Base-by-base conservation (phyloP, 2,797 vertebrate species). In the Eidolon dupreanum region DNA sequence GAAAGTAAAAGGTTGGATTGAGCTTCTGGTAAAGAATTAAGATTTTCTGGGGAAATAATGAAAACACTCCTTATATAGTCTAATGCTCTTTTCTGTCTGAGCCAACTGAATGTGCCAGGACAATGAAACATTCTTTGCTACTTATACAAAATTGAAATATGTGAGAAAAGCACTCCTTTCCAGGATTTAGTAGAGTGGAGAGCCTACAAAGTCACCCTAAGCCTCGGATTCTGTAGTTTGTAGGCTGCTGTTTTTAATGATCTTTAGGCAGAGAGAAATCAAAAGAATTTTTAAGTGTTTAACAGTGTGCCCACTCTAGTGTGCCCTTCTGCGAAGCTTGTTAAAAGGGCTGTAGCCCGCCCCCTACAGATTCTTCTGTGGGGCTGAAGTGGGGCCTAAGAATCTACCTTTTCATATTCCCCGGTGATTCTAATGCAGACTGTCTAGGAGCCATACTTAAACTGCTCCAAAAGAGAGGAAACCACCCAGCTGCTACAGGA, bases 1-100 rank as follows among this genome's bases (percentile, higher is more conserved):
- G 17, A 26, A 61, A 65, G 33, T 63, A 73, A 33, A 63, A 46
- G 28, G 8, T 77, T 57, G n/a, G 61, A 26, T 22, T 53, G 53
- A 78, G 13, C 83, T 53, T 93, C 57, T 79, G 36, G 61, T 75
- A 77, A 57, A 87, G 74, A 90, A 95, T n/a, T 57, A 53, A 43
- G 66, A 63, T 28, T 73, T 77, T 71, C 53, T 71, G 31, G 57
- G 22, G 6, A 33, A 70, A 71, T 73, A 61, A 77, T 36, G 43
- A 88, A 83, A 93, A 61, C n/a, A 70, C 6, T 43, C 41, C n/a
- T 31, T 59, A n/a, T 36, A 51, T 6, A 55, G 59, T 68, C 22
- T 65, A 75, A 63, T 53, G 10, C 12, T 57, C 61, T 94, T 79
- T 85, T 53, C 93, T 92, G 8, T 8, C 8, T 20, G 36, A 90